These are phyloP conservation scores for Alitta virens DNA, from an alignment of 2,888 invertebrate genomes.

Conservation along the genomic window DNA sequence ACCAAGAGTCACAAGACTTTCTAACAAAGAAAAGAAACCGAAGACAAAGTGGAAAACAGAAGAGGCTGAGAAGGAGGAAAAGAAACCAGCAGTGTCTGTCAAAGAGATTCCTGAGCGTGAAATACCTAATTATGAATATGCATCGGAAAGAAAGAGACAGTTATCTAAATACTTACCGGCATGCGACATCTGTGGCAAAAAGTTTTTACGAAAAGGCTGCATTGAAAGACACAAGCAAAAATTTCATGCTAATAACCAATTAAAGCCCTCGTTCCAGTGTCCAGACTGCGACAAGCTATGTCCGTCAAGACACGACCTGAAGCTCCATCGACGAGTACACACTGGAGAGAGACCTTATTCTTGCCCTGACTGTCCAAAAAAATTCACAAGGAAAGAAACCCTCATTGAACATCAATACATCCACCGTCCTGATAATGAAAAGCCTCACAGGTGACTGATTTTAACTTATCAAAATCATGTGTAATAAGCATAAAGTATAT, in stretches of 20 bases:
- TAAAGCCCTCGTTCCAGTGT: neutral
- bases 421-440: constrained; percentile 13
- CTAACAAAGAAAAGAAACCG: constrained; percentile 1
- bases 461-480: no score
- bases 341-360: constrained; percentile 13
- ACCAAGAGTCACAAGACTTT: no score
- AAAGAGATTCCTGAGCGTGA: neutral
- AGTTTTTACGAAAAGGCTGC: constrained; percentile 4
- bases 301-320: constrained; percentile 4
- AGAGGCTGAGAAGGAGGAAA: neutral
- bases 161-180: neutral
- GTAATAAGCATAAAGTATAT: no score
- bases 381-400: constrained; percentile 10
- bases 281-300: constrained; percentile 1
- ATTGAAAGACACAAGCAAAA: neutral
- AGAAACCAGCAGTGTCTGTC: neutral
- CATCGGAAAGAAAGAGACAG: neutral
- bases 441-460: constrained; percentile 2
- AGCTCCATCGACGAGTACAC: constrained; percentile 6
- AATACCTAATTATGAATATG: neutral
- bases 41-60: neutral
- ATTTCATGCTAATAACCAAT: neutral
- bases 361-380: constrained; percentile 13
- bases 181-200: constrained; percentile 12
- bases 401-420: constrained; percentile 12